phyloP scores from a whole-genome alignment of 2,888 invertebrate species.

The Eurytoma adleriae region DNA sequence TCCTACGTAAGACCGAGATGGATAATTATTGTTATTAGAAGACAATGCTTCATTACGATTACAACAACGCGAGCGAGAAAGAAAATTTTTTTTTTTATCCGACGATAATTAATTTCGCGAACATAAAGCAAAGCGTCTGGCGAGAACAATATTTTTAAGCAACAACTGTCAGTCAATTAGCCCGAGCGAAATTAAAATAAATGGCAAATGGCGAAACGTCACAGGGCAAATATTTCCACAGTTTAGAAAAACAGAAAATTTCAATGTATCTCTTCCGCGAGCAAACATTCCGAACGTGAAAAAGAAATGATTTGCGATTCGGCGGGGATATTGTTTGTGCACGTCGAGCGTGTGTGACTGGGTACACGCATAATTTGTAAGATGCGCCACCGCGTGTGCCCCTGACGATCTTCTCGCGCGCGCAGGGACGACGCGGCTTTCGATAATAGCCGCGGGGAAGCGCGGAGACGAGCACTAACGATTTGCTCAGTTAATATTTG shows the following conservation, averaged over 20 bases:
- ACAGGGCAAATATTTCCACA: constrained; percentile 11
- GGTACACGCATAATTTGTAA: constrained; percentile 29
- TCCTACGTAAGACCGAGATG: too few relatives aligned
- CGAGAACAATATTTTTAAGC: not conserved
- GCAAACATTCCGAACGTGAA: constrained; percentile 10
- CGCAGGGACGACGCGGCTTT: not conserved
- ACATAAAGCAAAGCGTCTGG: not conserved
- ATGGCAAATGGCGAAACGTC: not conserved
- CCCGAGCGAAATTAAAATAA: not conserved
- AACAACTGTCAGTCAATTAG: not conserved
- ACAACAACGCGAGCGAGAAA: too few relatives aligned
- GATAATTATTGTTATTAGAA: too few relatives aligned
- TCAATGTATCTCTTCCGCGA: not conserved
- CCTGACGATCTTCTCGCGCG: not conserved
- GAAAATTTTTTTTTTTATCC: too few relatives aligned
- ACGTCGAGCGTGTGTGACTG: not conserved
- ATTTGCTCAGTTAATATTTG: constrained; percentile 75
- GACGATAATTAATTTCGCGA: too few relatives aligned
- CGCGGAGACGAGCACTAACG: constrained; percentile 69
- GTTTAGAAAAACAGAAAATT: not conserved
- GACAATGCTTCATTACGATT: too few relatives aligned
- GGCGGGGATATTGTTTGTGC: not conserved
- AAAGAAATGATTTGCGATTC: constrained; percentile 10
- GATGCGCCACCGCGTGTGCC: constrained; percentile 53
- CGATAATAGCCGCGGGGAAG: constrained; percentile 27